These are phyloP conservation scores for Drosophila virilis DNA, from an alignment of 1,140 invertebrate species.

Conservation along the genomic window DNA sequence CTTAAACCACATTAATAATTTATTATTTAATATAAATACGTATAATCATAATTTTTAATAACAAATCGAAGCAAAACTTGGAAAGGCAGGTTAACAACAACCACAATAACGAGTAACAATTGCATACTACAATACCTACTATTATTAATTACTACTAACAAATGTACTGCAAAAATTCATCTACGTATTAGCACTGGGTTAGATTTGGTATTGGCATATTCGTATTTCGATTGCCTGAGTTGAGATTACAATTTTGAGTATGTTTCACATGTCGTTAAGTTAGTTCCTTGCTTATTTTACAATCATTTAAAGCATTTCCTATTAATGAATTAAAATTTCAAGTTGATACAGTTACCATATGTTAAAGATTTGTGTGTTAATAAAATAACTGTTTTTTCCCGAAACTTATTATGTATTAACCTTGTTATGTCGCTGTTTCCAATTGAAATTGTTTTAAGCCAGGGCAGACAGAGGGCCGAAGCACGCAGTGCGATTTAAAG, in stretches of 20 bases:
- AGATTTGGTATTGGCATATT: conserved; percentile 44
- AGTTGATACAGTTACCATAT: conserved; percentile 38
- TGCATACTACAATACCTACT: conserved; percentile 55
- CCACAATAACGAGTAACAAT: conserved; percentile 73
- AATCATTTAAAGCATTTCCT: conserved; percentile 20
- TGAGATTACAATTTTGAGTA: conserved; percentile 50
- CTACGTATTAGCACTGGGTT: conserved; percentile 74
- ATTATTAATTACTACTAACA: conserved; percentile 57
- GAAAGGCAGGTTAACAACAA: conserved; percentile 67
- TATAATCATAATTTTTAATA: conserved; percentile 68
- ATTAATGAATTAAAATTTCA: conserved; percentile 29
- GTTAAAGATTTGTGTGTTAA: conserved; percentile 57
- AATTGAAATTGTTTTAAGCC: conserved; percentile 44
- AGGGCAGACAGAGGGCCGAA: conserved; percentile 28
- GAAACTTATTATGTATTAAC: conserved; percentile 30
- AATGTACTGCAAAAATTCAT: conserved; percentile 56
- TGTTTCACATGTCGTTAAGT: conserved; percentile 42
- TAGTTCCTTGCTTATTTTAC: conserved; percentile 53
- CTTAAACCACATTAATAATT: conserved; percentile 30
- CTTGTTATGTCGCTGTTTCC: conserved; percentile 59
- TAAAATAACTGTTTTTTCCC: conserved; percentile 47
- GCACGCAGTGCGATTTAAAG: conserved; percentile 54
- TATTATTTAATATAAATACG: conserved; percentile 71
- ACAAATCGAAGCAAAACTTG: conserved; percentile 55
- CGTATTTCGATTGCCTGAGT: conserved; percentile 56